These are phyloP conservation scores for Lepus townsendii DNA, from an alignment of 2,797 vertebrate species.

Conservation along the genomic window DNA sequence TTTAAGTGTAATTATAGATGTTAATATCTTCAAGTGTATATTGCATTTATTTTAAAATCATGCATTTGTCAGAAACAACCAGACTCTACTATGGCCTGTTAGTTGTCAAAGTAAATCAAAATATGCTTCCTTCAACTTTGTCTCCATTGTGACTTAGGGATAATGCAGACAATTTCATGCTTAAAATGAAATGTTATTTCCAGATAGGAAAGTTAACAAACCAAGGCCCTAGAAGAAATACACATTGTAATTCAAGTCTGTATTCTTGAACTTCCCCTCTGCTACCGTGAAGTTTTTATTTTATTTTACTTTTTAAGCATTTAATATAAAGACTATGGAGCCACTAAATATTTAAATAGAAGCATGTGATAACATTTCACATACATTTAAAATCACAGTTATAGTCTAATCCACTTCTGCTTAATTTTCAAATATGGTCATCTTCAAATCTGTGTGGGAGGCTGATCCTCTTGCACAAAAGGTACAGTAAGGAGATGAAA, in stretches of 20 bases:
- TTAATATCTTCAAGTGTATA: slow-evolving; percentile 63
- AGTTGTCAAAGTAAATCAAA: slow-evolving; percentile 59
- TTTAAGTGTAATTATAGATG: not conserved
- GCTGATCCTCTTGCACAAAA: not conserved
- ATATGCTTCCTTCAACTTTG: slow-evolving; percentile 68
- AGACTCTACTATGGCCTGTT: slow-evolving; percentile 61
- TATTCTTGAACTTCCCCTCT: slow-evolving; percentile 33
- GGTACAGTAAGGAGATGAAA: not conserved
- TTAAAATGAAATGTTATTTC: slow-evolving; percentile 69
- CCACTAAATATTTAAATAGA: too few species aligned
- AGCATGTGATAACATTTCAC: too few species aligned
- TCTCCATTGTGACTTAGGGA: slow-evolving; percentile 14
- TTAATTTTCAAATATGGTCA: too few species aligned
- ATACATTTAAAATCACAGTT: too few species aligned
- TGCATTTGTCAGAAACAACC: slow-evolving; percentile 80
- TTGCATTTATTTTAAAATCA: slow-evolving; percentile 73
- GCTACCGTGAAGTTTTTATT: not conserved
- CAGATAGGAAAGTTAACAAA: slow-evolving; percentile 79
- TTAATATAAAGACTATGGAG: too few species aligned
- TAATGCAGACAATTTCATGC: slow-evolving; percentile 61
- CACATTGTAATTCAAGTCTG: slow-evolving; percentile 73
- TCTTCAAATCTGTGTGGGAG: too few species aligned
- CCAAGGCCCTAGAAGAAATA: slow-evolving; percentile 82
- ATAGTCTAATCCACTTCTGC: too few species aligned
- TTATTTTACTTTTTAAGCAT: too few species aligned